These are phyloP conservation scores for Calliopsis andreniformis DNA, from an alignment of 1,140 invertebrate species.

Conservation along the genomic window DNA sequence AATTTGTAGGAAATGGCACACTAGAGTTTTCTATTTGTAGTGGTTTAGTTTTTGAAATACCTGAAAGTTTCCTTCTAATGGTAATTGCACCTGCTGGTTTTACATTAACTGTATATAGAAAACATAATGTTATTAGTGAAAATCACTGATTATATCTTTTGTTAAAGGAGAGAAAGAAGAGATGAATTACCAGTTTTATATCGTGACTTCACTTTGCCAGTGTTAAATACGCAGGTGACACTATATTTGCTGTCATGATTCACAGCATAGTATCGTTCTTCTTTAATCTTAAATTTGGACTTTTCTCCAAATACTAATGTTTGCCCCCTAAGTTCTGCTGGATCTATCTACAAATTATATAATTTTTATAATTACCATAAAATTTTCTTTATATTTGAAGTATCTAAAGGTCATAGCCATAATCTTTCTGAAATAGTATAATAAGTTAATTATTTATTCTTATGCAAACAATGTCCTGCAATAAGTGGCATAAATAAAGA, in stretches of 20 bases:
- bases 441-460: too few species aligned
- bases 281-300: constrained; percentile 69
- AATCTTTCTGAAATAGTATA: too few species aligned
- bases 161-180: not conserved
- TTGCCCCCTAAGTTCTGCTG: constrained; percentile 63
- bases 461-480: too few species aligned
- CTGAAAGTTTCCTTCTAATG: constrained; percentile 68
- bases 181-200: constrained; percentile 66
- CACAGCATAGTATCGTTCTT: constrained; percentile 64
- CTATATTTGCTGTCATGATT: constrained; percentile 41
- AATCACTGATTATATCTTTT: not conserved
- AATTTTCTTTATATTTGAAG: not conserved
- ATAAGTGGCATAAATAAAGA: too few species aligned
- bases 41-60: constrained; percentile 39
- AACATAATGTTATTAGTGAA: constrained; percentile 24
- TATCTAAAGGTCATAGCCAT: too few species aligned
- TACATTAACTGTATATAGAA: constrained; percentile 68
- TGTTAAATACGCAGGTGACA: constrained; percentile 68
- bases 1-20: constrained; percentile 69
- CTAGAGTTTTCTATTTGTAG: constrained; percentile 26
- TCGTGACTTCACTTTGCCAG: constrained; percentile 32
- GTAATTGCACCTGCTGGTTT: constrained; percentile 63
- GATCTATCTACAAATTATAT: constrained; percentile 60
- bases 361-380: not conserved
- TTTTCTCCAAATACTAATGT: constrained; percentile 65